Conservation (phyloP, 2,113 vertebrate species). For the Cyprinodon brontotheroides region DNA sequence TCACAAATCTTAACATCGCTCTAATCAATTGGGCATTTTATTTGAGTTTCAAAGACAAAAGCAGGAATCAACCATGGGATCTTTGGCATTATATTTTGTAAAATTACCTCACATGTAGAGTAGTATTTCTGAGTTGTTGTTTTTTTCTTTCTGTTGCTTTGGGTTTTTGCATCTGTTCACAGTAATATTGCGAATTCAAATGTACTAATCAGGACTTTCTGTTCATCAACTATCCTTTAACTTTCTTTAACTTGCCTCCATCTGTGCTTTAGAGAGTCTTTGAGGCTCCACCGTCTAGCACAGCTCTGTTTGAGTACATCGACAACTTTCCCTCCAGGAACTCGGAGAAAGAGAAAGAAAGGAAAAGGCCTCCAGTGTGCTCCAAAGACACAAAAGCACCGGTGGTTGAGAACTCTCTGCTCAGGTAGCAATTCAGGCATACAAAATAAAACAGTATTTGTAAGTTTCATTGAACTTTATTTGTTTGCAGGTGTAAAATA, state of each 20-base stretch:
- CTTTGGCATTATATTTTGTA: neutral
- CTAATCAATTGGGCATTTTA: neutral
- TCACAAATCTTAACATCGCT: neutral
- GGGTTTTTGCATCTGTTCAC: neutral
- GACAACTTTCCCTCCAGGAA: conserved; percentile 78
- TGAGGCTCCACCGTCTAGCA: conserved; percentile 70
- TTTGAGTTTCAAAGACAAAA: neutral
- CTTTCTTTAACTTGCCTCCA: neutral
- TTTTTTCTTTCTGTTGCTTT: neutral
- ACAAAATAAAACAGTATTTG: neutral
- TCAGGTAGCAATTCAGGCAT: conserved; percentile 65
- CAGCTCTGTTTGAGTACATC: conserved; percentile 70
- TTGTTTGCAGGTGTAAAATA: neutral
- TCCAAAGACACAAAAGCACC: conserved; percentile 34
- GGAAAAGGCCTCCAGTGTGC: conserved; percentile 54
- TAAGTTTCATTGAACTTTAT: no score
- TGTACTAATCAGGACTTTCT: neutral
- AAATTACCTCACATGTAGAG: no score
- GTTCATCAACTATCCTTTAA: neutral
- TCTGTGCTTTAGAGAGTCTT: conserved; percentile 69
- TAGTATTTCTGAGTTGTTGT: no score
- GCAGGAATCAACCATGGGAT: neutral
- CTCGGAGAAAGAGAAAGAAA: conserved; percentile 73
- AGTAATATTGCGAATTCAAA: neutral
- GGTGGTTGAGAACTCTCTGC: conserved; percentile 66